phyloP scores from a whole-genome alignment of 2,888 invertebrate species.

The Epinotia bilunana region DNA sequence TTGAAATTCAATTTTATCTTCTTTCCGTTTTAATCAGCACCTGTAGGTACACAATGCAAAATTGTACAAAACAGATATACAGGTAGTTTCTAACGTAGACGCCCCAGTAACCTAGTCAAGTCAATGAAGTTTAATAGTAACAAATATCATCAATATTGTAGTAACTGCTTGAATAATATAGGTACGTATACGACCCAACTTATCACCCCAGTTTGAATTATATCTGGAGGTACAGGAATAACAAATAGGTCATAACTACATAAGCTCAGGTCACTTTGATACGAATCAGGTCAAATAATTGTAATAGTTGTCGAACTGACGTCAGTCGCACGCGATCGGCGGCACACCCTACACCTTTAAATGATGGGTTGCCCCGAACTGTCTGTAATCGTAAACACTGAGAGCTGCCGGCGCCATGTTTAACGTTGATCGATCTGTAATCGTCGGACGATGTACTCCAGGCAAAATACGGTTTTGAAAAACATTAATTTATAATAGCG shows the following conservation, averaged over 20 bases:
- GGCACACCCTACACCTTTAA: no score
- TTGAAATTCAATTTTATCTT: neutral
- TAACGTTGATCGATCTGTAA: neutral
- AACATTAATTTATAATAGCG: no score
- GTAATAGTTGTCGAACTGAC: neutral
- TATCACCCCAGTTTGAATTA: slow-evolving; percentile 21
- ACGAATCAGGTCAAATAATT: slow-evolving; percentile 5
- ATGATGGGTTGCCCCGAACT: no score
- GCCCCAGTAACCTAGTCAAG: neutral
- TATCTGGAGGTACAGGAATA: slow-evolving; percentile 26
- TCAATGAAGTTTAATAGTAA: neutral
- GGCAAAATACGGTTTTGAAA: no score
- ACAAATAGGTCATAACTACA: slow-evolving; percentile 28
- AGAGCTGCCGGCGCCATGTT: no score
- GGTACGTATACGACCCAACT: neutral
- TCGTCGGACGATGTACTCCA: no score
- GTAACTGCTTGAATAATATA: neutral
- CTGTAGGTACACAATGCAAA: neutral
- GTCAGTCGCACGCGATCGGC: no score
- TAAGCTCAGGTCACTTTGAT: neutral
- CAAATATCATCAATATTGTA: neutral
- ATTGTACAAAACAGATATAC: no score
- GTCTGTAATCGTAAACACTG: no score
- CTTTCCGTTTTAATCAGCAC: neutral
- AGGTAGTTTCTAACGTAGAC: no score